Percentiles rank a stretch among this genome's conserved stretches.
These are phyloP conservation scores for Dolomedes plantarius DNA, from an alignment of 2,888 invertebrate species.

Conservation along the genomic window DNA sequence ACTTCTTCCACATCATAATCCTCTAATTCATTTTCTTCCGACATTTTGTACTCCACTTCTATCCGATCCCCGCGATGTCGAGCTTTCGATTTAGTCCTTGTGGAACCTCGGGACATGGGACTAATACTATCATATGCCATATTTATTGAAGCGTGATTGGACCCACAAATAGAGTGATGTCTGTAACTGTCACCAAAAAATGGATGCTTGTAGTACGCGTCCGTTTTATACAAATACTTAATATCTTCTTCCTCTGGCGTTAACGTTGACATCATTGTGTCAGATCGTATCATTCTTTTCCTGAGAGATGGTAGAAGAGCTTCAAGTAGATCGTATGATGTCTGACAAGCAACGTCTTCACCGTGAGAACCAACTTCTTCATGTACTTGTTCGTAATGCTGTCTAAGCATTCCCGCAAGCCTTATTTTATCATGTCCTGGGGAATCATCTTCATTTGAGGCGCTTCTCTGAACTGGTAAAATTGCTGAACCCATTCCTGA, in stretches of 20 bases:
- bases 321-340: slow-evolving; percentile 72
- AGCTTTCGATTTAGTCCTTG: slow-evolving; percentile 21
- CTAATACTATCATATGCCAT: slow-evolving; percentile 27
- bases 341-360: slow-evolving; percentile 72
- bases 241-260: slow-evolving; percentile 55
- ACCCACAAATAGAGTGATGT: slow-evolving; percentile 40
- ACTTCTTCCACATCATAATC: slow-evolving; percentile 54
- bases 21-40: slow-evolving; percentile 36
- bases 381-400: slow-evolving; percentile 65
- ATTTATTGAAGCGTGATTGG: slow-evolving; percentile 31
- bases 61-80: slow-evolving; percentile 20
- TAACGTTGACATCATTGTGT: slow-evolving; percentile 44
- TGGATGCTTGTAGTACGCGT: slow-evolving; percentile 29
- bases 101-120: slow-evolving; percentile 7
- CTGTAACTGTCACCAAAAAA: slow-evolving; percentile 32
- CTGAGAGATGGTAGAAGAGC: slow-evolving; percentile 71
- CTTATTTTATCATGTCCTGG: slow-evolving; percentile 59
- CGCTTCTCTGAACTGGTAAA: slow-evolving; percentile 64
- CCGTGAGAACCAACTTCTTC: slow-evolving; percentile 39
- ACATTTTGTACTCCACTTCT: slow-evolving; percentile 64
- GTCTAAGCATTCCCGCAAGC: slow-evolving; percentile 63
- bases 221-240: background rate
- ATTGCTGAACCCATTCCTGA: slow-evolving; percentile 32
- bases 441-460: slow-evolving; percentile 70
- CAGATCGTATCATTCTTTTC: slow-evolving; percentile 60